Percentiles rank a stretch among this genome's conserved stretches.
Evolutionary conservation across 2,113 vertebrate species (phyloP).

Genomic region (Stegastes partitus): DNA sequence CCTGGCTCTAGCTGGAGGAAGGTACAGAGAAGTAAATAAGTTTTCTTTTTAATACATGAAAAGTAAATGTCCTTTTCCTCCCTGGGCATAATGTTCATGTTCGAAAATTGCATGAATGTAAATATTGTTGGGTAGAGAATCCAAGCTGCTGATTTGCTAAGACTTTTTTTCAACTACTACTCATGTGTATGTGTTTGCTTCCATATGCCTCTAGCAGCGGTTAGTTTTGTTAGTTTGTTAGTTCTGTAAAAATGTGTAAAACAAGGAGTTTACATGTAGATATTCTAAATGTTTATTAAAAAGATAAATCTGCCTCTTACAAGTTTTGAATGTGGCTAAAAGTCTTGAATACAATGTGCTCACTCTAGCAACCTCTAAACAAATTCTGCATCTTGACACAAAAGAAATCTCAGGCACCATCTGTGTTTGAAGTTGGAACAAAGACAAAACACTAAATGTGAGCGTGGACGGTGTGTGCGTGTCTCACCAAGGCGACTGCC

Average conservation of each 20-base stretch:
- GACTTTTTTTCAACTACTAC: not conserved
- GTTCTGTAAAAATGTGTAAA: not conserved
- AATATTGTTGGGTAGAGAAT: conserved; percentile 2
- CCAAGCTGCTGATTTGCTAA: conserved; percentile 1
- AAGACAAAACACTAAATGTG: not conserved
- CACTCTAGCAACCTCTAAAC: not conserved
- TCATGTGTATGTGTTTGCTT: not conserved
- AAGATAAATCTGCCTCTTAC: not conserved
- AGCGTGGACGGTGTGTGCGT: not conserved
- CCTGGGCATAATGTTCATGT: conserved; percentile 1
- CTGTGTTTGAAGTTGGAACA: not conserved
- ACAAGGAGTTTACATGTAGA: not conserved
- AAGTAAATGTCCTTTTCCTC: not conserved
- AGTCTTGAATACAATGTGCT: not conserved
- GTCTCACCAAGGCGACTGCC: conserved; percentile 94
- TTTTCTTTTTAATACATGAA: conserved; percentile 16
- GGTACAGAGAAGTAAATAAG: conserved; percentile 11
- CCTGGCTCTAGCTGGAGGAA: not conserved
- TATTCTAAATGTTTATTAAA: not conserved
- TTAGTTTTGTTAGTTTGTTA: conserved; percentile 2
- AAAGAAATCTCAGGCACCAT: not conserved
- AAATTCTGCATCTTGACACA: not conserved
- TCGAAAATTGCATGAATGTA: conserved; percentile 1
- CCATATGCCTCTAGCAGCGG: conserved; percentile 3
- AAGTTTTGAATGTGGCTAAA: not conserved